Evolutionary conservation across 2,113 vertebrate species (phyloP).

Genomic region (Callipepla squamata): DNA sequence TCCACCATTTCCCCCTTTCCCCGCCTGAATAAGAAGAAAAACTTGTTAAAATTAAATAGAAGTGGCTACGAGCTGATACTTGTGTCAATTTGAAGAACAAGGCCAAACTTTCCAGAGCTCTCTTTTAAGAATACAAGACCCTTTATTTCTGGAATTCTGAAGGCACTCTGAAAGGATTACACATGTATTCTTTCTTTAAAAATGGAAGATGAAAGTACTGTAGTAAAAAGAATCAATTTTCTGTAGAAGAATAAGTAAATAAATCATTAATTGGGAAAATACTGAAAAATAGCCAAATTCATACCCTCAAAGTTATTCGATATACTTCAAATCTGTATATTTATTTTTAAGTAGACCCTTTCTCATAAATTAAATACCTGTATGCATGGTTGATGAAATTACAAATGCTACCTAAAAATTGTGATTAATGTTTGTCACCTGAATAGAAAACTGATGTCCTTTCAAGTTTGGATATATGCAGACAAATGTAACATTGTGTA

Average conservation of each 20-base stretch:
- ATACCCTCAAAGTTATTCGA: neutral
- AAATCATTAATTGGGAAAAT: neutral
- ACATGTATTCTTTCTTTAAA: neutral
- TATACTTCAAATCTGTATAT: neutral
- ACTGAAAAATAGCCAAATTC: neutral
- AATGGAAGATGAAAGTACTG: slow-evolving; percentile 5
- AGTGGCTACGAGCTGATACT: slow-evolving; percentile 13
- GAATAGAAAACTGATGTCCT: neutral
- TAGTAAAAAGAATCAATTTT: neutral
- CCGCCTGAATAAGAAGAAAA: neutral
- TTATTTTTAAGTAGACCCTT: neutral
- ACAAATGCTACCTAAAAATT: neutral
- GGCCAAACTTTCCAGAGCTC: neutral
- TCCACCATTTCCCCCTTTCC: neutral
- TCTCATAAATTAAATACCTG: neutral
- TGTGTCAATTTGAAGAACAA: slow-evolving; percentile 16
- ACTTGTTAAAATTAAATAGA: slow-evolving; percentile 29
- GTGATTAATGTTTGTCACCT: neutral
- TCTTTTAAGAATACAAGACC: neutral
- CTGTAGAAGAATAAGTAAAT: neutral
- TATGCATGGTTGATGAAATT: neutral
- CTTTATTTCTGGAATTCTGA: neutral
- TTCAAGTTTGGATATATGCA: neutral
- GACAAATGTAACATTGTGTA: neutral
- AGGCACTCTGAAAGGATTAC: slow-evolving; percentile 11